Evolutionary conservation across 1,140 invertebrate genomes (phyloP).

Genomic region (Temnothorax curvispinosus): DNA sequence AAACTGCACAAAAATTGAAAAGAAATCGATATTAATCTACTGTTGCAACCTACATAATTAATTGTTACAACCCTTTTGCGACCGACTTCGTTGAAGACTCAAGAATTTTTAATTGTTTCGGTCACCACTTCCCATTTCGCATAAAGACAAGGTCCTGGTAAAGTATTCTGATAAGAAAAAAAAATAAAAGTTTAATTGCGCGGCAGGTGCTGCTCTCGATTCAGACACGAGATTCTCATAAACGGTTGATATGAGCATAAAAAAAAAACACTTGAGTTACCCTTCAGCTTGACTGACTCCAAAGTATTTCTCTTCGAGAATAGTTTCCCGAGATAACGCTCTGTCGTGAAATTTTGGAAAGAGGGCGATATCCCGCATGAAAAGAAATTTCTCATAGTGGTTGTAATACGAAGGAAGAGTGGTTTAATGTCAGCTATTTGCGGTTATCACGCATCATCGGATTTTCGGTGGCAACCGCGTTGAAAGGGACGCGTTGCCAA

Average conservation of each 20-base stretch:
- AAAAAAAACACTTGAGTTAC: background rate
- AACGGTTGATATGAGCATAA: background rate
- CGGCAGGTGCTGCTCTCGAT: background rate
- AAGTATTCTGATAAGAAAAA: background rate
- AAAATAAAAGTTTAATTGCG: background rate
- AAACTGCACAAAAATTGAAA: background rate
- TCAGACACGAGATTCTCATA: background rate
- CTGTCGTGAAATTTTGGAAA: background rate
- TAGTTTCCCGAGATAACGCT: background rate
- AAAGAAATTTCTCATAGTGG: background rate
- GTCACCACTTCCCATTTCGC: background rate
- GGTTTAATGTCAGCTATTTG: background rate
- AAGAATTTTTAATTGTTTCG: background rate
- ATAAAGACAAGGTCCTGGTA: background rate
- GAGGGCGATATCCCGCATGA: background rate
- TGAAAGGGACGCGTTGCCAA: background rate
- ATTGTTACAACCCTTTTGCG: background rate
- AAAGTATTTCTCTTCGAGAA: constrained; percentile 10
- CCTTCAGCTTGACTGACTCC: background rate
- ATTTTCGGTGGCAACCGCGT: background rate
- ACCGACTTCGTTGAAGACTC: no score
- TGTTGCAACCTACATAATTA: background rate
- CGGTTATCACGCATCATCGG: constrained; percentile 17
- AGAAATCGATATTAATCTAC: background rate
- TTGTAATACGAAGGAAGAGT: background rate